Percentiles rank a stretch among this genome's conserved stretches.
These are phyloP conservation scores for Nothobranchius furzeri DNA, from an alignment of 2,113 vertebrate species.

Conservation along the genomic window DNA sequence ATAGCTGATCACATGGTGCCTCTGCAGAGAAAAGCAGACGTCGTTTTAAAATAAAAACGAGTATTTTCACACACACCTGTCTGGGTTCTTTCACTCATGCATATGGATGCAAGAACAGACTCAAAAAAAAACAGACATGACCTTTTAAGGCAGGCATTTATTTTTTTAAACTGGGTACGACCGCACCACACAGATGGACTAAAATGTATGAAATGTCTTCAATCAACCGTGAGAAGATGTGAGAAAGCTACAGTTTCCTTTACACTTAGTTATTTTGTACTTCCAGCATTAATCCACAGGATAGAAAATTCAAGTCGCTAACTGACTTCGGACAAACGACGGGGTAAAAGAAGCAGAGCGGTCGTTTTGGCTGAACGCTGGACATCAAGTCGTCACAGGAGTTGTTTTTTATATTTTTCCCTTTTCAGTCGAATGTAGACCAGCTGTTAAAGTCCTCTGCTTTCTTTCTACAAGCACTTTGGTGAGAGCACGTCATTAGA, in stretches of 20 bases:
- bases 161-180: constrained; percentile 84
- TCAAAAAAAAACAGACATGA: constrained; percentile 38
- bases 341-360: constrained; percentile 76
- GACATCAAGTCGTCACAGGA: constrained; percentile 69
- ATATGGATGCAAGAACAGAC: constrained; percentile 8
- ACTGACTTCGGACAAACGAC: constrained; percentile 61
- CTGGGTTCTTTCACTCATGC: neutral
- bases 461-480: constrained; percentile 82
- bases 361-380: constrained; percentile 73
- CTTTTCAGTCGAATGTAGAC: constrained; percentile 44
- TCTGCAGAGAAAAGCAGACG: constrained; percentile 20
- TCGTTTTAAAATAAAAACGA: constrained; percentile 39
- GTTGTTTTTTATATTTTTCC: constrained; percentile 19
- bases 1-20: constrained; percentile 52
- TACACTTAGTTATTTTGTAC: constrained; percentile 64
- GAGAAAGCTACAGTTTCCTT: constrained; percentile 67
- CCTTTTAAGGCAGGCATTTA: constrained; percentile 89
- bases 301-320: constrained; percentile 69
- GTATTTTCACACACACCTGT: constrained; percentile 53
- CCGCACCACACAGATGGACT: constrained; percentile 75
- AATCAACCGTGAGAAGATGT: constrained; percentile 72
- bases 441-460: constrained; percentile 59
- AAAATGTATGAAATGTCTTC: constrained; percentile 68
- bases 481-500: constrained; percentile 74
- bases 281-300: constrained; percentile 80